Base-by-base conservation (phyloP, 2,888 invertebrate genomes). In the Trichacis sp. region DNA sequence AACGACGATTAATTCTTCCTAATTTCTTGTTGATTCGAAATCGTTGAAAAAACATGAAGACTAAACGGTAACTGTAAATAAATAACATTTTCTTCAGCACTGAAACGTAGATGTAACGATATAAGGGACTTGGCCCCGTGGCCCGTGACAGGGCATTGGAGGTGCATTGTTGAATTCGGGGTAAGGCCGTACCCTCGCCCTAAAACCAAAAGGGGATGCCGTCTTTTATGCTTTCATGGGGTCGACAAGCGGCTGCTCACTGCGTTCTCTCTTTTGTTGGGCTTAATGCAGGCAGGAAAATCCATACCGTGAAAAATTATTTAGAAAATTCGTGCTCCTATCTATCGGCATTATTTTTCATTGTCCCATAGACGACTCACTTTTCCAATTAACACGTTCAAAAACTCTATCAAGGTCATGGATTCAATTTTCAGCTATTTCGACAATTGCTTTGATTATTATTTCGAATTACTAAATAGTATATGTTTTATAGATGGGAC, bases 191-290 rank as follows among this genome's bases (percentile, higher is more conserved):
- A 59, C 69, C 69, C 69, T 69, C 59, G 54, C 14, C 57, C 36
- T 42, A 8, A 24, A 48, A 38, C 50, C 48, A 38, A 70, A 69
- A 64, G 76, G 74, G 76, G 74, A 76, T 73, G 72, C 69, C 75
- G 61, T 68, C 77, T 76, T 78, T 78, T 73, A 57, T 64, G 74
- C 57, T 71, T n/a, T 9, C 33, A 33, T 72, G 75, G 79, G 79
- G 79, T 75, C 76, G 75, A 68, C 73, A 69, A 74, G 73, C 75
- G 76, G 76, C 76, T 73, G 75, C 70, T 73, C 74, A 75, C 69
- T 64, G 56, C 69, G 67, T 54, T 73, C 72, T 24, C 24, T 69
- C 77, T 78, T 80, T 80, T 80, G 77, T 80, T 75, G 64, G 70
- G 56, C 50, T n/a, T 69, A 66, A 70, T 71, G 70, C 70, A 72